Conservation (phyloP, 2,797 vertebrate species). For the Salmo trutta region DNA sequence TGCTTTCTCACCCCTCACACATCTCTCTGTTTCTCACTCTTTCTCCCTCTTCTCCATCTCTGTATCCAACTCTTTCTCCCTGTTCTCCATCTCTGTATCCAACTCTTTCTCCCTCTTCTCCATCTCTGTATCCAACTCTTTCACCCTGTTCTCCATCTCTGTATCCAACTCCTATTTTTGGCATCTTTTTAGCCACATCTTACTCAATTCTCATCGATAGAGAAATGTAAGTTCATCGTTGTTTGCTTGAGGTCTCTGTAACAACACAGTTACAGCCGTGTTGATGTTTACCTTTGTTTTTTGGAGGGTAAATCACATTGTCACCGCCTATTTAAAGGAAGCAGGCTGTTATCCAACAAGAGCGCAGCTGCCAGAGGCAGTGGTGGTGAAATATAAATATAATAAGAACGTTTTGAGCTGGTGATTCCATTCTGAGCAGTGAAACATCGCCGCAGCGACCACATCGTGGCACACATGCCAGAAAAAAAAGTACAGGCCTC, state of each 20-base stretch:
- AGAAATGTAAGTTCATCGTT: slow-evolving; percentile 10
- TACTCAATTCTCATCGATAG: slow-evolving; percentile 22
- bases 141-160: too few relatives aligned
- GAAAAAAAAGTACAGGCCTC: slow-evolving; percentile 33
- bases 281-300: slow-evolving; percentile 63
- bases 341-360: slow-evolving; percentile 52
- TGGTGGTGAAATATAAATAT: slow-evolving; percentile 87
- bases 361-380: slow-evolving; percentile 77
- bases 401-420: slow-evolving; percentile 87
- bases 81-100: background rate
- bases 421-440: slow-evolving; percentile 87
- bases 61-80: background rate
- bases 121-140: too few relatives aligned
- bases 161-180: background rate
- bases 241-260: slow-evolving; percentile 39
- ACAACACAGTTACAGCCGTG: slow-evolving; percentile 35
- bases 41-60: background rate
- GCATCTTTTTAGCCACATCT: background rate
- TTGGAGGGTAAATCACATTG: slow-evolving; percentile 67
- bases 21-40: background rate
- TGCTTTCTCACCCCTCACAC: background rate
- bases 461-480: slow-evolving; percentile 80
- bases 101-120: too few relatives aligned
- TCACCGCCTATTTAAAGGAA: slow-evolving; percentile 66
- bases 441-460: slow-evolving; percentile 84